Evolutionary conservation across 2,888 invertebrate species (phyloP).

Genomic region (Drosophila subquinaria): DNA sequence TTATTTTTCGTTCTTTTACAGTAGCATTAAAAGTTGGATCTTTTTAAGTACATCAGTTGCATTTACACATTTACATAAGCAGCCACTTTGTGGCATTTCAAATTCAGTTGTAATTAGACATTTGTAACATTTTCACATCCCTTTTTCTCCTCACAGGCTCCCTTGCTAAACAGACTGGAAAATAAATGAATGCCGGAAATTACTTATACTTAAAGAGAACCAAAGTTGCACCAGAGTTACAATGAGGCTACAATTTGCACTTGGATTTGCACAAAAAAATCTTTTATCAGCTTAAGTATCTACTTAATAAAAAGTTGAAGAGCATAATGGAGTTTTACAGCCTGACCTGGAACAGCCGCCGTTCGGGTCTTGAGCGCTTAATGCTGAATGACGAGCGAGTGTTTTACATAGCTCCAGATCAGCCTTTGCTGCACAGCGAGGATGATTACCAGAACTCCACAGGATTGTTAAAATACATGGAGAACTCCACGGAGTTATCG

Average conservation of each 20-base stretch:
- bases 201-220: slow-evolving; percentile 7
- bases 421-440: slow-evolving; percentile 56
- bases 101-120: slow-evolving; percentile 4
- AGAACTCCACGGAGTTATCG: slow-evolving; percentile 50
- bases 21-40: not conserved
- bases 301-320: not conserved
- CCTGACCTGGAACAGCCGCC: slow-evolving; percentile 58
- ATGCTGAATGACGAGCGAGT: slow-evolving; percentile 50
- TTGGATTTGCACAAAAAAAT: slow-evolving; percentile 18
- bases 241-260: slow-evolving; percentile 37
- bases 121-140: slow-evolving; percentile 4
- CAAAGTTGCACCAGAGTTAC: slow-evolving; percentile 11
- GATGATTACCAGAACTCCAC: slow-evolving; percentile 59
- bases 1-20: too few species aligned
- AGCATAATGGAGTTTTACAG: slow-evolving; percentile 65
- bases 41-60: slow-evolving; percentile 4
- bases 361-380: slow-evolving; percentile 31
- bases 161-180: slow-evolving; percentile 7
- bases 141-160: slow-evolving; percentile 46
- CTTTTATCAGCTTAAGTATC: slow-evolving; percentile 14
- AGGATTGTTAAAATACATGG: slow-evolving; percentile 45
- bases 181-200: slow-evolving; percentile 36
- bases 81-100: not conserved
- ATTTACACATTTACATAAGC: not conserved
- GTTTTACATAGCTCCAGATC: slow-evolving; percentile 72